These are phyloP conservation scores for Bagarius yarrelli DNA, from an alignment of 2,113 vertebrate species.

Conservation along the genomic window DNA sequence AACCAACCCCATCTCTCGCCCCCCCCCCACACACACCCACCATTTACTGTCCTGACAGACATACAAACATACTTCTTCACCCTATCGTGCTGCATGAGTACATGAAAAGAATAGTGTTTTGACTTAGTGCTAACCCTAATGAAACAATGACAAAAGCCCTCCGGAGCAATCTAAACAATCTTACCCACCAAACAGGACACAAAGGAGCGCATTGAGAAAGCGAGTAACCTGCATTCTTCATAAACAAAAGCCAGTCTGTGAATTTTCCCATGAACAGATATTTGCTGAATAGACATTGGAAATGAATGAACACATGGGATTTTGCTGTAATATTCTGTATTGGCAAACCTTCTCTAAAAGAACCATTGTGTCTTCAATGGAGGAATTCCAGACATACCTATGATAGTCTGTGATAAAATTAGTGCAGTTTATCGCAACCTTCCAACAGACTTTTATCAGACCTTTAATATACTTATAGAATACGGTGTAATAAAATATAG, in stretches of 20 bases:
- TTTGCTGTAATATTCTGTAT: conserved; percentile 1
- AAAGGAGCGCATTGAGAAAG: conserved; percentile 13
- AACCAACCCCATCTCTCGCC: too few species aligned
- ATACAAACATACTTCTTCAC: neutral
- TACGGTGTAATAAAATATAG: neutral
- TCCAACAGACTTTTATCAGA: neutral
- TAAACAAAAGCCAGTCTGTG: conserved; percentile 8
- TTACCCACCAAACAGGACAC: neutral
- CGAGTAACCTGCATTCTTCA: conserved; percentile 27
- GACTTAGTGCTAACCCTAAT: conserved; percentile 18
- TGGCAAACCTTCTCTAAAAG: conserved; percentile 20
- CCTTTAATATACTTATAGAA: too few species aligned
- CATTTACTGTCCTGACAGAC: conserved; percentile 1
- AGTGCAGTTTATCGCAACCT: neutral
- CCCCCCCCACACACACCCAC: neutral
- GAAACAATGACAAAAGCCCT: conserved; percentile 23
- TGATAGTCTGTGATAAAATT: conserved; percentile 23
- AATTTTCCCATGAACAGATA: neutral
- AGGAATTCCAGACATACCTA: conserved; percentile 30
- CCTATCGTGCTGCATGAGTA: neutral
- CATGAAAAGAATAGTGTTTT: conserved; percentile 25
- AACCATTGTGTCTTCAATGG: conserved; percentile 18
- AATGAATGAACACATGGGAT: conserved; percentile 4
- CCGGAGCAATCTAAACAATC: conserved; percentile 16
- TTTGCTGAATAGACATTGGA: conserved; percentile 5